Evolutionary conservation across 92 coral and sea anemone genomes (phyloP).

Genomic region (Pocillopora meandrina): DNA sequence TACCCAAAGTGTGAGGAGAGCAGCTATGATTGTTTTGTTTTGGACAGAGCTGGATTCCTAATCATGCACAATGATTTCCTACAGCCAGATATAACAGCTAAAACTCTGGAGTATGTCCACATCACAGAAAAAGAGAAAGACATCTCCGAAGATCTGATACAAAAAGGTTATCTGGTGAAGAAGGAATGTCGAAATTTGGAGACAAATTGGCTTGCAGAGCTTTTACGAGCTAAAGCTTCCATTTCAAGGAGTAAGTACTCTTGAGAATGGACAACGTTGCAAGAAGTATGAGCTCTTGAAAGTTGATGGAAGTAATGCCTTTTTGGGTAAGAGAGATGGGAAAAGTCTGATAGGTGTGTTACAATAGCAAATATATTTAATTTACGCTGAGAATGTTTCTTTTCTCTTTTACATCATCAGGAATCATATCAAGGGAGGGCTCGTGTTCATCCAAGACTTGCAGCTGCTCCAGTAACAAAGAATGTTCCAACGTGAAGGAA

Average conservation of each 20-base stretch:
- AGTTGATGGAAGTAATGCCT: constrained; percentile 38
- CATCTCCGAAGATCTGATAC: constrained; percentile 53
- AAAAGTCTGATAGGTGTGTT: no score
- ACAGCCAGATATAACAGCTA: constrained; percentile 27
- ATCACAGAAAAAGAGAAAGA: constrained; percentile 60
- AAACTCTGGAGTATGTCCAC: constrained; percentile 40
- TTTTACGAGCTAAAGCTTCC: constrained; percentile 51
- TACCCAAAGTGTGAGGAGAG: constrained; percentile 39
- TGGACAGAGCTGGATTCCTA: constrained; percentile 61
- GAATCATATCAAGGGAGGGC: constrained; percentile 16
- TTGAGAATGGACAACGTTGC: constrained; percentile 15
- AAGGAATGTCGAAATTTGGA: constrained; percentile 51
- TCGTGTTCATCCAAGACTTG: constrained; percentile 17
- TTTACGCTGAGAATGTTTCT: neutral
- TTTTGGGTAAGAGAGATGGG: constrained; percentile 19
- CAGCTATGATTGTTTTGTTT: constrained; percentile 56
- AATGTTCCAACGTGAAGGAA: constrained; percentile 13
- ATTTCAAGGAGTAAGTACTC: constrained; percentile 31
- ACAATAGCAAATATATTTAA: no score
- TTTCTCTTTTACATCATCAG: neutral
- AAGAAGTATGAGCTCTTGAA: constrained; percentile 46
- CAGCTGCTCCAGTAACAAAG: neutral
- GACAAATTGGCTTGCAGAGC: constrained; percentile 37
- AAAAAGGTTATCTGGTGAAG: constrained; percentile 38
- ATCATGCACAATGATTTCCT: constrained; percentile 63